Base-by-base conservation (phyloP, 2,113 vertebrate genomes). In the Phaetusa simplex region DNA sequence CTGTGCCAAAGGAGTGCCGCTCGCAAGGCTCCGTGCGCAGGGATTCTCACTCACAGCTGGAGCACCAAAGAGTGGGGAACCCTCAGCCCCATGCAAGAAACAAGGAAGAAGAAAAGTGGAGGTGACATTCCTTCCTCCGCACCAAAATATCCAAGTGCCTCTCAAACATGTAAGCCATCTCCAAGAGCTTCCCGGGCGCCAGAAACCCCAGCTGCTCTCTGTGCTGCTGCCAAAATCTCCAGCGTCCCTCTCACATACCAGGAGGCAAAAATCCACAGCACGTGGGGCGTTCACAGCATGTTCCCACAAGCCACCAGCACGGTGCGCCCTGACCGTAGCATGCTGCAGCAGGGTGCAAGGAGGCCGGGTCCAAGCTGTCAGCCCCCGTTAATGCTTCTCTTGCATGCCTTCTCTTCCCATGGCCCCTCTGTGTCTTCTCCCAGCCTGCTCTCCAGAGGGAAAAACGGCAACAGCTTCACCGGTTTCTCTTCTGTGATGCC, bases 261-360 rank as follows among this genome's bases (percentile, higher is more conserved):
- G 49, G 40, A 88, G 56, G 43, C 47, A 74, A 23, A 67, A 64
- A 47, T 43, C 58, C 7, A 3, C 62, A 47, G 55, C 65, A 49
- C 0, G 0, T 0, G 0, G 4, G 40, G 30, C 0, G 0, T 38
- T 79, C 0, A 0, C 27, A 40, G 91, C n/a, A 30, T 2, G 0
- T 49, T 42, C 65, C 59, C 70, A 9, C 1, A 0, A 47, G 49
- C 36, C 49, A 43, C 49, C 1, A 1, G 21, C 29, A 40, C 6
- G 7, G 23, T 1, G 1, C 21, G 32, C 42, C 59, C 52, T 30
- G 58, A 30, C 55, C 1, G 0, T 2, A 13, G 40, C 42, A 13
- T 1, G 5, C 47, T 3, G 0, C 19, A 7, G 2, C 71, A 43
- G 34, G 52, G 26, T 34, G 42, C 42, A 32, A 40, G 52, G 15